These are phyloP conservation scores for Buphagus erythrorhynchus DNA, from an alignment of 2,797 vertebrate species.

Conservation along the genomic window DNA sequence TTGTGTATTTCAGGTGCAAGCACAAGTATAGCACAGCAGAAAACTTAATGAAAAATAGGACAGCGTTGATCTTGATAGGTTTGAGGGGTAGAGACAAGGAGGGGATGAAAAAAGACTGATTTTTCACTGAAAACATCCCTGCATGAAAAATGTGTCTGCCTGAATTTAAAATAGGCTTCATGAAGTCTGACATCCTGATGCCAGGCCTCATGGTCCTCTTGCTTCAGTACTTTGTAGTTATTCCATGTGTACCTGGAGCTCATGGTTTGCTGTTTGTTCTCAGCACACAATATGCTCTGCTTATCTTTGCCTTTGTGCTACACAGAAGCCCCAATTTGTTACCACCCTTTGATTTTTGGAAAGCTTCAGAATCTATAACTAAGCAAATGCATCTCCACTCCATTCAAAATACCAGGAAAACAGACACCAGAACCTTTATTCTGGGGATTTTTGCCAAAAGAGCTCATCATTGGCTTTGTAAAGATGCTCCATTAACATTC, in stretches of 20 bases:
- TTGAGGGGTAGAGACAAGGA: background rate
- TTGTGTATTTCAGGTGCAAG: background rate
- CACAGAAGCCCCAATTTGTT: background rate
- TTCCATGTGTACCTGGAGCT: background rate
- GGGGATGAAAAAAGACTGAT: background rate
- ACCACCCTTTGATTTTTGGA: background rate
- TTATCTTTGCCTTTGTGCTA: rapidly evolving
- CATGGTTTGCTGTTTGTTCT: background rate
- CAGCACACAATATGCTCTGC: background rate
- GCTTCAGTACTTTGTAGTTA: background rate
- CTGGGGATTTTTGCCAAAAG: background rate
- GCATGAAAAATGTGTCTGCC: background rate
- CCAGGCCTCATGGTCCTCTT: background rate
- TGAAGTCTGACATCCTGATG: background rate
- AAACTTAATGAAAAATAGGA: background rate
- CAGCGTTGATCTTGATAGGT: background rate
- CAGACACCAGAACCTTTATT: background rate
- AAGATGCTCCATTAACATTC: background rate
- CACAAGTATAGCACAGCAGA: background rate
- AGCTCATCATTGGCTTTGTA: background rate
- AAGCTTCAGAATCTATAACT: background rate
- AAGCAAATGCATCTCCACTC: background rate
- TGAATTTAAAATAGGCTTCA: background rate
- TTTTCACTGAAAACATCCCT: background rate
- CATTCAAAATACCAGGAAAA: background rate